Percentiles rank a stretch among this genome's conserved stretches.
Conservation (phyloP, 2,888 invertebrate genomes). For the Arctia plantaginis region DNA sequence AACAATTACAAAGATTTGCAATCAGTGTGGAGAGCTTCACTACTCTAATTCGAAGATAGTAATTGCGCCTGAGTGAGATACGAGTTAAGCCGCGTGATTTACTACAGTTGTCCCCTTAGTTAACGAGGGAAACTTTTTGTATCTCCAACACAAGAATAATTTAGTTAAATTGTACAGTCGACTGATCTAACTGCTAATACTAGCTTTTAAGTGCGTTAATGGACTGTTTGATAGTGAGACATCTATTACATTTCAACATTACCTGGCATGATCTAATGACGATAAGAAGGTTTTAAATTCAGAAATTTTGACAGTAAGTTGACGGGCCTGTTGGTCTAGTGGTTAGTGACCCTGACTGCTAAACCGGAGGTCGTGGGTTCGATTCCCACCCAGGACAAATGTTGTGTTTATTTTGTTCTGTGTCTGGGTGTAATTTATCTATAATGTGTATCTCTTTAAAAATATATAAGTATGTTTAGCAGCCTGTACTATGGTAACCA, state of each 20-base stretch:
- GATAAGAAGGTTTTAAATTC: background rate
- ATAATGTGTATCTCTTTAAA: too few species aligned
- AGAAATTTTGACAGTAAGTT: too few species aligned
- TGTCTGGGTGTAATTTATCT: too few species aligned
- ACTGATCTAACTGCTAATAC: constrained; percentile 43
- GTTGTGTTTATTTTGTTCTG: too few species aligned
- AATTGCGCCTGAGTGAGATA: constrained; percentile 74
- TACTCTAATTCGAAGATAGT: constrained; percentile 76
- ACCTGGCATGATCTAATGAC: background rate
- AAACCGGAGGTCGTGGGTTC: too few species aligned
- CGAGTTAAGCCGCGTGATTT: constrained; percentile 71
- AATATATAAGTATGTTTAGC: too few species aligned
- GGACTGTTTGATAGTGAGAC: constrained; percentile 21
- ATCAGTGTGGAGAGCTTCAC: constrained; percentile 40
- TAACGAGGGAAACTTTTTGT: constrained; percentile 81
- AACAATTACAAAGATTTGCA: constrained; percentile 15
- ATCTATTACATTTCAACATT: background rate
- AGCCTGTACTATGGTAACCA: too few species aligned
- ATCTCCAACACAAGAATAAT: constrained; percentile 70
- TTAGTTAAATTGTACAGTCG: constrained; percentile 70
- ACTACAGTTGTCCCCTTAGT: constrained; percentile 75
- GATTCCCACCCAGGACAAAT: too few species aligned
- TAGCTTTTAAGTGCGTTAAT: constrained; percentile 28
- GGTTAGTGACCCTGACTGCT: too few species aligned
- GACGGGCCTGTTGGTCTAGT: too few species aligned